Evolutionary conservation across 2,797 vertebrate genomes (phyloP).

Genomic region (Pantherophis alleghaniensis): DNA sequence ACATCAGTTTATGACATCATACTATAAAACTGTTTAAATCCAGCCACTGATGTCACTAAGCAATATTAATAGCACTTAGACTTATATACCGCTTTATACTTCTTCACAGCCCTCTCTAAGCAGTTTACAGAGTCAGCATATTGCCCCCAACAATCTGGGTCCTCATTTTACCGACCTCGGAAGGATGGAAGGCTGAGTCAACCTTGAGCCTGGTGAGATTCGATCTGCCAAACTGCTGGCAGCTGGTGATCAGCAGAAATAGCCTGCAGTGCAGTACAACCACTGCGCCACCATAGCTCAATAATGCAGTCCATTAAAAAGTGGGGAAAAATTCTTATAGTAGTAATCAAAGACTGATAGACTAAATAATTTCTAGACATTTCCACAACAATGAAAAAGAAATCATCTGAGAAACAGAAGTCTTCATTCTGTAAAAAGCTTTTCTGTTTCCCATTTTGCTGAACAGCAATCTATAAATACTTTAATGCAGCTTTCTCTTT

Average conservation of each 20-base stretch:
- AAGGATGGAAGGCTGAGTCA: too few relatives aligned
- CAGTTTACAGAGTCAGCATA: too few relatives aligned
- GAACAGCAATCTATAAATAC: not conserved
- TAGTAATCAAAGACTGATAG: not conserved
- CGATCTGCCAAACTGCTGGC: too few relatives aligned
- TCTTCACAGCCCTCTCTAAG: too few relatives aligned
- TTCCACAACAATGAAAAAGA: not conserved
- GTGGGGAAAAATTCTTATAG: not conserved
- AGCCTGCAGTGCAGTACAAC: too few relatives aligned
- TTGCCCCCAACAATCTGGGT: too few relatives aligned
- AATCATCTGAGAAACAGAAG: not conserved
- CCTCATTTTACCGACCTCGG: too few relatives aligned
- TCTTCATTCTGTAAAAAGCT: not conserved
- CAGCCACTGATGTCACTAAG: not conserved
- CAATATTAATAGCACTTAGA: too few relatives aligned
- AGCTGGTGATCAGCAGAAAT: too few relatives aligned
- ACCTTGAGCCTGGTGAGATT: too few relatives aligned
- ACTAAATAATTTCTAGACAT: not conserved
- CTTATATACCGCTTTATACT: too few relatives aligned
- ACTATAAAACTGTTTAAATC: not conserved
- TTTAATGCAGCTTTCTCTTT: not conserved
- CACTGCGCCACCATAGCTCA: too few relatives aligned
- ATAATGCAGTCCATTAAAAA: not conserved
- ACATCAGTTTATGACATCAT: not conserved
- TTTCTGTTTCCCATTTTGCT: not conserved